Evolutionary conservation across 2,888 invertebrate species (phyloP), one percentile per base, ranked within the genome.

Genomic region (Nowickia ferox): DNA sequence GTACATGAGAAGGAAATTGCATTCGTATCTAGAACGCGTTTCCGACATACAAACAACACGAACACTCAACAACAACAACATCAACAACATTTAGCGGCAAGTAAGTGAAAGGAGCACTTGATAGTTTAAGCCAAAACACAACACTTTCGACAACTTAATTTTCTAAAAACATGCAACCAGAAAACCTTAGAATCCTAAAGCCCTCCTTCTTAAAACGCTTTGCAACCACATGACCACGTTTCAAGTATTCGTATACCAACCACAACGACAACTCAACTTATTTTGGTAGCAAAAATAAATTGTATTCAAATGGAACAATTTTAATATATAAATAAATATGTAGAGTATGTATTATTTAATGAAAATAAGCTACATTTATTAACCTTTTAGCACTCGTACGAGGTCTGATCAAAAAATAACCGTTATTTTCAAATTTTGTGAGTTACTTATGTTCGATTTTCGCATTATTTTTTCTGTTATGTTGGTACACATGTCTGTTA

Each of bases 101-200:
- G 87, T 86, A 74, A 85, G 77, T 84, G 17, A 65, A 86, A 75
- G 65, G 63, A 72, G 61, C n/a, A 66, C 59, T 82, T 74, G 48
- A 79, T 30, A 30, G 30, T 30, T 30, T 30, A 75, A 44, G 72
- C 40, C 53, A 69, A 61, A 87, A 51, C 83, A 86, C 86, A 87
- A 87, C 86, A 84, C 83, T 88, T 87, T 87, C 87, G 88, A 90
- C 90, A 89, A 90, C 90, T 90, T 90, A 90, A 90, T 90, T 89
- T 90, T 89, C 87, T 84, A 63, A 80, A 84, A 86, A 89, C 90
- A 90, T 89, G 90, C 90, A 88, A 89, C 57, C 44, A 69, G 17
- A 74, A 63, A 66, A 22, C 11, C 57, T 48, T 48, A 59, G 17
- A 68, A 66, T 11, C 40, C 51, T 30, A 11, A 55, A 46, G 9